These are phyloP conservation scores for Falco berigora DNA, from an alignment of 2,797 vertebrate species.

Conservation along the genomic window DNA sequence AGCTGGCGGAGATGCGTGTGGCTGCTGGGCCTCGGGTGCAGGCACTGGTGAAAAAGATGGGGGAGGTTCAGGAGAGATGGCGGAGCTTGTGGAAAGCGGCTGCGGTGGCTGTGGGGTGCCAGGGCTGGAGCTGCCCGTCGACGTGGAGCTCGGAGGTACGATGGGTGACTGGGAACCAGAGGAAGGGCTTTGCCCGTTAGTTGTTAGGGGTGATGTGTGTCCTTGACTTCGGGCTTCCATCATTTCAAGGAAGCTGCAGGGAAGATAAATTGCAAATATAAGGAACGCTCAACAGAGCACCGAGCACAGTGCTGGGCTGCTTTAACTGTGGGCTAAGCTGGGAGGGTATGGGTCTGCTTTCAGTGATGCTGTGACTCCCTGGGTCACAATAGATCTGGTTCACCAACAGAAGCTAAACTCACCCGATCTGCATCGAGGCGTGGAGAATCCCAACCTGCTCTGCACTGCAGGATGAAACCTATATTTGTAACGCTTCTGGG, in stretches of 20 bases:
- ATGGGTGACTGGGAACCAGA: slow-evolving; percentile 92
- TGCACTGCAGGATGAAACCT: neutral
- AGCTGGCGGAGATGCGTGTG: neutral
- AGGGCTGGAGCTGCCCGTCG: slow-evolving; percentile 89
- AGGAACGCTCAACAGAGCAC: neutral
- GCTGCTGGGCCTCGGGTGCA: slow-evolving; percentile 48
- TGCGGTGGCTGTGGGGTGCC: slow-evolving; percentile 81
- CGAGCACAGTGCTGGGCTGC: neutral
- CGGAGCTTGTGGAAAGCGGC: neutral
- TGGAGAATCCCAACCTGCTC: neutral
- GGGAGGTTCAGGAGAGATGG: slow-evolving; percentile 56
- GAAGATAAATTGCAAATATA: neutral
- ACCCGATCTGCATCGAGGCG: accelerated
- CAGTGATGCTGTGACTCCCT: neutral
- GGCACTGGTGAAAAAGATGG: slow-evolving; percentile 7
- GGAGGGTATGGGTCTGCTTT: neutral
- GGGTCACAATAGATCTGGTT: neutral
- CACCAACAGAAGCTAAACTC: neutral
- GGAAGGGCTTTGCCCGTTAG: slow-evolving; percentile 90
- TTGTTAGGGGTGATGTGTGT: slow-evolving; percentile 75
- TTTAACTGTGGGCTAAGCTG: neutral
- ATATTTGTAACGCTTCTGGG: neutral
- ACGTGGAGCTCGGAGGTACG: slow-evolving; percentile 79
- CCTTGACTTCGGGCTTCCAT: slow-evolving; percentile 86
- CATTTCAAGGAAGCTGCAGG: slow-evolving; percentile 89